Evolutionary conservation across 2,888 invertebrate genomes (phyloP), one percentile per base, ranked within the genome.

Genomic region (Silvanus unidentatus): DNA sequence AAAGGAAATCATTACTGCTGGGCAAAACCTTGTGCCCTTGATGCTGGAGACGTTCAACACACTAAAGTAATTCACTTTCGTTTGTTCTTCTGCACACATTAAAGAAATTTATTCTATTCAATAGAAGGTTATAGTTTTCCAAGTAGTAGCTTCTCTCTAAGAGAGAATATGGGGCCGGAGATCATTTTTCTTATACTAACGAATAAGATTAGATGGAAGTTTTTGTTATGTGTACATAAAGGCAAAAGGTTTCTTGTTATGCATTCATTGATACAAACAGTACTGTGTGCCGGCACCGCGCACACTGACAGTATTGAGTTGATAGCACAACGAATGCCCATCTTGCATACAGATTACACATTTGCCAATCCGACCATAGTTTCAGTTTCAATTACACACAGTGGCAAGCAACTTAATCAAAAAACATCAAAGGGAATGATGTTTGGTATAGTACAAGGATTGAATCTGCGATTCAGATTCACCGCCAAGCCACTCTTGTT

Each of bases 291-390:
- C n/a, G n/a, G n/a, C 32, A 5, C 3, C 32, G 22, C 3, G 22
- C 49, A 49, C 52, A 44, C 40, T 47, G 47, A 40, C 40, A 45
- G 52, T 52, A 52, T 52, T 47, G 43, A 22, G 22, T 40, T 50
- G 53, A 56, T 58, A 51, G 52, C 54, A 48, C 41, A 37, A 49
- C 41, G 38, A 49, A 48, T 48, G 56, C 58, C 57, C 55, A 59
- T 60, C 64, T 65, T 66, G 68, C 68, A 69, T 69, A 69, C 67
- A 69, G 64, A 69, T 68, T 65, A 66, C 65, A 58, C 64, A 66
- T 64, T 69, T 68, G 64, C 63, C 55, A 59, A 54, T 53, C 58
- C 55, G 58, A 54, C 60, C 61, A 63, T 64, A 64, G 65, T 64
- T 65, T 61, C 63, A 57, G 64, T 66, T 66, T 68, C 66, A 68